A percentile compares a stretch with the other conserved stretches of the same genome.
Evolutionary conservation across 2,113 vertebrate genomes (phyloP).

Genomic region (Trachemys scripta): DNA sequence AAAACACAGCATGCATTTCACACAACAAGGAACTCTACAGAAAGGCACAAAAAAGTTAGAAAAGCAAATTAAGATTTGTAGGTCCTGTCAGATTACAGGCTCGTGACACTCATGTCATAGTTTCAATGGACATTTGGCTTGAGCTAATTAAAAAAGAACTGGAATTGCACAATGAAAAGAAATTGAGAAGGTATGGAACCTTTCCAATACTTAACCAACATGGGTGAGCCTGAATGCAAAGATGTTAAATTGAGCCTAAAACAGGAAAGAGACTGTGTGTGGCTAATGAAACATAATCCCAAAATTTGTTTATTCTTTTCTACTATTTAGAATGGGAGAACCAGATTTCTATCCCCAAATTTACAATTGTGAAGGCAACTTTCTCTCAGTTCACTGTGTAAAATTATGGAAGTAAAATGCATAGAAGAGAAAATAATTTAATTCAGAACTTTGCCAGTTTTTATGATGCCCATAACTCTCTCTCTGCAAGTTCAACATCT

Average conservation of each 20-base stretch:
- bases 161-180: constrained; percentile 1
- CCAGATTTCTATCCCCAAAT: not conserved
- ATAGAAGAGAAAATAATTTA: too few species aligned
- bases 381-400: too few species aligned
- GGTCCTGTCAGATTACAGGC: not conserved
- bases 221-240: constrained; percentile 1
- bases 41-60: not conserved
- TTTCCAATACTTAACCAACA: not conserved
- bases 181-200: not conserved
- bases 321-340: constrained; percentile 21
- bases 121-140: not conserved
- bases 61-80: not conserved
- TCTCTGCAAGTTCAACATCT: not conserved
- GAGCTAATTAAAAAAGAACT: not conserved
- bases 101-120: not conserved
- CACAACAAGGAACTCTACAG: not conserved
- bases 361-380: too few species aligned
- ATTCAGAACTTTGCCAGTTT: too few species aligned
- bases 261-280: not conserved
- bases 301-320: not conserved
- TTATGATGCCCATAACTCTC: not conserved
- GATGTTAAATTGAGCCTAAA: not conserved
- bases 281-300: not conserved
- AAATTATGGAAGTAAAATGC: too few species aligned
- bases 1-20: not conserved